A percentile compares a stretch with the other conserved stretches of the same genome.
These are phyloP conservation scores for Drosophila erecta DNA, from an alignment of 1,140 invertebrate species.

Conservation along the genomic window DNA sequence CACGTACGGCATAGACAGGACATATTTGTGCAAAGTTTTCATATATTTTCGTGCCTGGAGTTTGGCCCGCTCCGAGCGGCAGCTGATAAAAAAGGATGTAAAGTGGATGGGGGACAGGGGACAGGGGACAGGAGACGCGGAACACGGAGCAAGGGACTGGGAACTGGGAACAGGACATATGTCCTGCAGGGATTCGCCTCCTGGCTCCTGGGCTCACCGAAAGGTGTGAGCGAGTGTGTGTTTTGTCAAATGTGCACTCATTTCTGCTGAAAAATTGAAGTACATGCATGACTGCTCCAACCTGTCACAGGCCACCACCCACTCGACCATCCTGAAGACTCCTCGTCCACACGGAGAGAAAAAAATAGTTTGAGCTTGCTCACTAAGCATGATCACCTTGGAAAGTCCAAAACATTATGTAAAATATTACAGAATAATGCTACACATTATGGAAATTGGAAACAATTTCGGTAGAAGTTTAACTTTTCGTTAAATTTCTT, in stretches of 20 bases:
- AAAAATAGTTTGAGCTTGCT: not conserved
- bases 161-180: constrained; percentile 52
- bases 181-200: constrained; percentile 54
- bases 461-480: too few relatives aligned
- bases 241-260: constrained; percentile 81
- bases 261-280: constrained; percentile 81
- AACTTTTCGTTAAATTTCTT: too few relatives aligned
- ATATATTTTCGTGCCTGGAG: constrained; percentile 59
- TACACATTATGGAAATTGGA: too few relatives aligned
- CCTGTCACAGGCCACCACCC: constrained; percentile 31
- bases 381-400: too few relatives aligned
- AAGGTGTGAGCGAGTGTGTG: constrained; percentile 54
- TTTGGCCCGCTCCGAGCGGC: constrained; percentile 29
- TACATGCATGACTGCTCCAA: constrained; percentile 78
- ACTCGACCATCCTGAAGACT: not conserved
- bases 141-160: not conserved
- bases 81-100: constrained; percentile 57
- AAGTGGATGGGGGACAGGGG: constrained; percentile 12
- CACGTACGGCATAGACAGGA: constrained; percentile 16
- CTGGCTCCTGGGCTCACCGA: constrained; percentile 23
- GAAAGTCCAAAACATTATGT: too few relatives aligned
- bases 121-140: not conserved
- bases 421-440: too few relatives aligned
- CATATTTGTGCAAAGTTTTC: constrained; percentile 72
- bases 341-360: not conserved